Evolutionary conservation across 2,888 invertebrate species (phyloP), one percentile per base, ranked within the genome.

Genomic region (Selenia dentaria): DNA sequence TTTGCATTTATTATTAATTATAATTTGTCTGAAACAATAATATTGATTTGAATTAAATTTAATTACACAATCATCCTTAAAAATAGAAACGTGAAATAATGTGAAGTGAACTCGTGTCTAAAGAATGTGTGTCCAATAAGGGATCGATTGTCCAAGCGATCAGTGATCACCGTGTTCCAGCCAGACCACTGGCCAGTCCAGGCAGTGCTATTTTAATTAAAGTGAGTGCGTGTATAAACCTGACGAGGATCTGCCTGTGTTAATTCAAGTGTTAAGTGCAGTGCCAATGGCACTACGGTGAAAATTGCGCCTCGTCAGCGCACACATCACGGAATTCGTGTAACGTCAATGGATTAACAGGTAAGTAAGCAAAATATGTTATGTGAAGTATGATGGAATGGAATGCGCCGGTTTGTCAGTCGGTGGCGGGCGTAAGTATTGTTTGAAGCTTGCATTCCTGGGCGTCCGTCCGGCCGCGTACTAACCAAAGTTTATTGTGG

Each of bases 291-390:
- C 47, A 34, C 49, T 26, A 36, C 31, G 43, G 48, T 57, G 41
- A 57, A 13, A 25, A 38, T 27, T 22, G 29, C 28, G 28, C 38
- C 32, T 31, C 25, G 42, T 41, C 43, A 27, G 18, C 48, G 39
- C 26, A 25, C 26, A 13, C 27, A 33, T 41, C 29, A 14, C 29
- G 26, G 46, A 44, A 25, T 59, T 56, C 32, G 43, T 46, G 48
- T 36, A 42, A 57, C 57, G 55, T 73, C 74, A 59, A 86, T 86
- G 86, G 83, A 77, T 73, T 84, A 80, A 54, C 70, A 85, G 83
- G 85, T 83, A 77, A 69, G 62, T 12, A 68, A n/a, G n/a, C n/a
- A n/a, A n/a, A n/a, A n/a, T 64, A 35, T 42, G 34, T 51, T 50
- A 55, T 54, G 50, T 40, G 43, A 58, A 58, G 52, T 62, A 67